Evolutionary conservation across 2,113 vertebrate species (phyloP).

Genomic region (Ramphastos sulfuratus): DNA sequence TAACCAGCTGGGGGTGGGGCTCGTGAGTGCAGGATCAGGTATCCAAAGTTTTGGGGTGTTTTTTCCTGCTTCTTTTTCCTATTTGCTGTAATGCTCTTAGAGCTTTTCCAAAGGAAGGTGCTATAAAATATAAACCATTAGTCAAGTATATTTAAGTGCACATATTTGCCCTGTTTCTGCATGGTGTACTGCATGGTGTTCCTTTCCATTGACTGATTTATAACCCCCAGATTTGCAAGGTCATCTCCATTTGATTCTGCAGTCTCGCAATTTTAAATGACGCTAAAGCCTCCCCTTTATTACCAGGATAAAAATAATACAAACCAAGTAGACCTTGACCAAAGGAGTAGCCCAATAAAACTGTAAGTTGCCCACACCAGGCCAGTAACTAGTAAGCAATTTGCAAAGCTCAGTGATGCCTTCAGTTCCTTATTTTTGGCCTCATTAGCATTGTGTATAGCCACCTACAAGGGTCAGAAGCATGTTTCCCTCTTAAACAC

Average conservation of each 20-base stretch:
- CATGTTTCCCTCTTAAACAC: neutral
- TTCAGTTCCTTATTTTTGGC: neutral
- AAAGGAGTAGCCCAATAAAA: constrained; percentile 38
- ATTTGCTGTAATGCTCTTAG: neutral
- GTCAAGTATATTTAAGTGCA: neutral
- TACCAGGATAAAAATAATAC: constrained; percentile 35
- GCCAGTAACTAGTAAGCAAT: constrained; percentile 18
- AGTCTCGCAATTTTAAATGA: constrained; percentile 39
- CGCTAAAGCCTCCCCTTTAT: constrained; percentile 28
- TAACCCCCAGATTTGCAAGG: constrained; percentile 35
- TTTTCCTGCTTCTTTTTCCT: neutral
- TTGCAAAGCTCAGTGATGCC: neutral
- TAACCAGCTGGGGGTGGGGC: neutral
- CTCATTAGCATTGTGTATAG: neutral
- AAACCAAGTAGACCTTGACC: neutral
- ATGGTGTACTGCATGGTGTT: neutral
- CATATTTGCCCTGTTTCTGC: neutral
- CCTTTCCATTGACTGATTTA: constrained; percentile 46
- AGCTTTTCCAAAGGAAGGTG: neutral
- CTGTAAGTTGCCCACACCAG: neutral
- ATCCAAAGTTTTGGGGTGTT: neutral
- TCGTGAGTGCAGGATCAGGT: neutral
- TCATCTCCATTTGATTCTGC: constrained; percentile 56
- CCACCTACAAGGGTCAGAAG: neutral
- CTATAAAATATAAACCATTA: neutral